These are phyloP conservation scores for Eupithecia pulchellata DNA, from an alignment of 2,888 invertebrate species.

Conservation along the genomic window DNA sequence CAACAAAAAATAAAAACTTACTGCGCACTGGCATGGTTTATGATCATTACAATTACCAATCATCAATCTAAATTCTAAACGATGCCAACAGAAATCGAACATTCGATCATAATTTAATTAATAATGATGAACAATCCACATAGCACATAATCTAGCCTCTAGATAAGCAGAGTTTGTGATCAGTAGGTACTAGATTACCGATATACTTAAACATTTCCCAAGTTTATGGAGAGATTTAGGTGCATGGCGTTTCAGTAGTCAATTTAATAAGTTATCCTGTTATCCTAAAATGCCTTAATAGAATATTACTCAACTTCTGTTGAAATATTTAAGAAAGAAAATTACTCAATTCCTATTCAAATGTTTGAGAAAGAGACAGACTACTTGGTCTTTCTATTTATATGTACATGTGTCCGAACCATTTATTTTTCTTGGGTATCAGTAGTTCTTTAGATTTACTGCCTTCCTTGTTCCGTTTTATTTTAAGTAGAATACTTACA, in stretches of 20 bases:
- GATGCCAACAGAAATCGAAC: neutral
- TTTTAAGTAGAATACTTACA: too few relatives aligned
- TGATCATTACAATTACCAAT: too few relatives aligned
- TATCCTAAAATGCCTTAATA: constrained; percentile 35
- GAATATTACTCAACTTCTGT: constrained; percentile 47
- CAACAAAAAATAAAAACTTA: too few relatives aligned
- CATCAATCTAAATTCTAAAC: neutral
- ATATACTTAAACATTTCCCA: too few relatives aligned
- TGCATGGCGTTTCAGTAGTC: neutral
- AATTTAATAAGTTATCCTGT: neutral
- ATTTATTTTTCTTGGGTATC: constrained; percentile 37
- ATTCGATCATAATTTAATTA: neutral
- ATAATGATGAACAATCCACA: too few relatives aligned
- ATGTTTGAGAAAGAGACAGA: constrained; percentile 28
- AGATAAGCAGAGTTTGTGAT: too few relatives aligned
- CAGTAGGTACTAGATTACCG: too few relatives aligned
- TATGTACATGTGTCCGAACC: constrained; percentile 26
- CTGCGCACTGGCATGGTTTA: too few relatives aligned
- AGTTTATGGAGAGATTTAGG: too few relatives aligned
- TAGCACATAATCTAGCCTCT: too few relatives aligned
- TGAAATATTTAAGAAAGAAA: constrained; percentile 39
- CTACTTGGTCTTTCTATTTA: constrained; percentile 47
- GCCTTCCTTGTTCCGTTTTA: constrained; percentile 1
- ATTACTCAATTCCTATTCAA: constrained; percentile 43
- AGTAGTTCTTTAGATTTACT: constrained; percentile 10